Evolutionary conservation across 1,140 invertebrate genomes (phyloP).

Genomic region (Tetramorium parvispinum): DNA sequence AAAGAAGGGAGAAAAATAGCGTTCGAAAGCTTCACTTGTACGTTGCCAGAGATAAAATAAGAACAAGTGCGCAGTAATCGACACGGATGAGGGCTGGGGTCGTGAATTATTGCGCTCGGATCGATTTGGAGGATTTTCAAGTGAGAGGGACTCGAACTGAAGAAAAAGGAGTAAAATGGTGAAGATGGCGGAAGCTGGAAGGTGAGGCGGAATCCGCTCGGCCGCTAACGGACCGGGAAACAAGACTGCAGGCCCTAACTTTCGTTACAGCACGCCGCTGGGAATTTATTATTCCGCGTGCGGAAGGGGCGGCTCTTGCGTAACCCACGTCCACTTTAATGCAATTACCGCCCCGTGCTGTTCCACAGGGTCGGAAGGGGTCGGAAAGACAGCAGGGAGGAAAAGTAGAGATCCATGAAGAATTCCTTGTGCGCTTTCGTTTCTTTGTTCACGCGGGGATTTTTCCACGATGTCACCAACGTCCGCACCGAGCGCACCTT

Average conservation of each 20-base stretch:
- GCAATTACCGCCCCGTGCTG: constrained; percentile 74
- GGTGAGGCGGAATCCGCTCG: constrained; percentile 41
- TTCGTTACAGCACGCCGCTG: constrained; percentile 76
- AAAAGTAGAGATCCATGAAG: neutral
- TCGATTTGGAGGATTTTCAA: constrained; percentile 53
- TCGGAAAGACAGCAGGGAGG: neutral
- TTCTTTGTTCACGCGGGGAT: constrained; percentile 52
- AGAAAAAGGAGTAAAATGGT: neutral
- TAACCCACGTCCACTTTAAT: constrained; percentile 83
- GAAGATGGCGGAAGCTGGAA: constrained; percentile 37
- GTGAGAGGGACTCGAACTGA: neutral
- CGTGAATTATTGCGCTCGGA: constrained; percentile 55
- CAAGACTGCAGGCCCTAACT: constrained; percentile 77
- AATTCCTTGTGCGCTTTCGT: constrained; percentile 42
- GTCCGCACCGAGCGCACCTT: constrained; percentile 2
- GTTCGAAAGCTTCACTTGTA: constrained; percentile 33
- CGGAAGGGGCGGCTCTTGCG: constrained; percentile 71
- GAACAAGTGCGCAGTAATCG: constrained; percentile 47
- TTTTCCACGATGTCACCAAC: constrained; percentile 1
- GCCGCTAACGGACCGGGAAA: constrained; percentile 80
- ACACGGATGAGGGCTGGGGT: constrained; percentile 41
- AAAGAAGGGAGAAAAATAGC: neutral
- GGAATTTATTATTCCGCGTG: constrained; percentile 84
- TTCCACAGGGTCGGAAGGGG: constrained; percentile 1
- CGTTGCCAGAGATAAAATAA: constrained; percentile 37